Evolutionary conservation across 2,888 invertebrate genomes (phyloP), one percentile per base, ranked within the genome.

Genomic region (Mellilla xanthometata): DNA sequence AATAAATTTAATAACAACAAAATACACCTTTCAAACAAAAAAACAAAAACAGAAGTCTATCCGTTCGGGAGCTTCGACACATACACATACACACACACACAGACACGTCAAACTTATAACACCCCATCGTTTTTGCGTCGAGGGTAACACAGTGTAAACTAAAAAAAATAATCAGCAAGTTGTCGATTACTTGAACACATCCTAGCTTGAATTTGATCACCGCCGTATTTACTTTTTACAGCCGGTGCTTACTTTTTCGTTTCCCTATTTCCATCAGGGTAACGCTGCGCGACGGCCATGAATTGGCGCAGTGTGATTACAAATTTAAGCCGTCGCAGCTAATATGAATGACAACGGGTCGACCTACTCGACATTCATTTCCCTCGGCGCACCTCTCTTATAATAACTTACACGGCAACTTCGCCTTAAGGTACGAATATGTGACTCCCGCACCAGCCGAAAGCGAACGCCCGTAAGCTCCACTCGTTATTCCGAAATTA

Each of bases 301-400:
- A 77, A 82, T 84, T 77, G 83, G 75, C 76, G 76, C 76, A 75
- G 76, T 72, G 69, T 81, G 81, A 86, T 89, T 88, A 88, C 83
- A 75, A 86, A 89, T 88, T 89, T 88, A 89, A 78, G 74, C 81
- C 79, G 76, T 81, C 78, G 76, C 78, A 78, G 86, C 87, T 89
- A 88, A 89, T 88, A 88, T 89, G 88, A 86, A 88, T 88, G 87
- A 88, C 88, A 87, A 85, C 84, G 86, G 81, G 75, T 74, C 78
- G 76, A 80, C 79, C 84, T 82, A 86, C 83, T 88, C 86, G 81
- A 82, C 84, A 89, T 87, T 88, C 88, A 89, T 89, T 89, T 89
- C 88, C 88, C 88, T 62, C 54, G 88, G 79, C 87, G 87, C 85
- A 76, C 81, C 81, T 84, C 87, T 86, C 88, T 86, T 88, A 86